These are phyloP conservation scores for Cinara cedri DNA, from an alignment of 2,888 invertebrate genomes.

Conservation along the genomic window DNA sequence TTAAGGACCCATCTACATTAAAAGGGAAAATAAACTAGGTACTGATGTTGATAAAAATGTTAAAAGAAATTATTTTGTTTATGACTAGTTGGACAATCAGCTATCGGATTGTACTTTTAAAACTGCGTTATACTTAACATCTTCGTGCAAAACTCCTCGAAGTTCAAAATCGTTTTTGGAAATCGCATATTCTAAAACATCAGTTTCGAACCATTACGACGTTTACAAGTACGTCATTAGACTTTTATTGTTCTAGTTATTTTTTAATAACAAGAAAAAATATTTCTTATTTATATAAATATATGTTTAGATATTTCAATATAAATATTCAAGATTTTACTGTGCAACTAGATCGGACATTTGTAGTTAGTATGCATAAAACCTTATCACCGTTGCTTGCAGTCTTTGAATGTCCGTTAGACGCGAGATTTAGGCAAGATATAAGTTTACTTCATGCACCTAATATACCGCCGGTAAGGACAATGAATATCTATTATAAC, in stretches of 20 bases:
- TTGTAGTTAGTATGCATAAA: slow-evolving; percentile 68
- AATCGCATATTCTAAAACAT: slow-evolving; percentile 67
- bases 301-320: slow-evolving; percentile 66
- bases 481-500: neutral
- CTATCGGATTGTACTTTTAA: slow-evolving; percentile 74
- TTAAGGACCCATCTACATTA: no score
- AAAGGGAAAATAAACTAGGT: no score
- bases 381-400: slow-evolving; percentile 69
- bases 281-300: slow-evolving; percentile 3
- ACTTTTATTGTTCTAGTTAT: slow-evolving; percentile 13
- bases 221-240: slow-evolving; percentile 67
- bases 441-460: slow-evolving; percentile 70
- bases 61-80: slow-evolving; percentile 57
- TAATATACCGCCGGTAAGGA: slow-evolving; percentile 61
- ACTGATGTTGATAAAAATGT: neutral
- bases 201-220: slow-evolving; percentile 62
- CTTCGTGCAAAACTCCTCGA: slow-evolving; percentile 62
- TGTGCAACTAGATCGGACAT: slow-evolving; percentile 74
- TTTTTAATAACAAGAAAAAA: neutral
- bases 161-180: slow-evolving; percentile 71
- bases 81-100: slow-evolving; percentile 76
- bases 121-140: slow-evolving; percentile 71
- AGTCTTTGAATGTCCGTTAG: slow-evolving; percentile 43
- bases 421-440: slow-evolving; percentile 66
- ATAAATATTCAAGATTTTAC: slow-evolving; percentile 72